Evolutionary conservation across 2,113 vertebrate genomes (phyloP).

Genomic region (Galeopterus variegatus): DNA sequence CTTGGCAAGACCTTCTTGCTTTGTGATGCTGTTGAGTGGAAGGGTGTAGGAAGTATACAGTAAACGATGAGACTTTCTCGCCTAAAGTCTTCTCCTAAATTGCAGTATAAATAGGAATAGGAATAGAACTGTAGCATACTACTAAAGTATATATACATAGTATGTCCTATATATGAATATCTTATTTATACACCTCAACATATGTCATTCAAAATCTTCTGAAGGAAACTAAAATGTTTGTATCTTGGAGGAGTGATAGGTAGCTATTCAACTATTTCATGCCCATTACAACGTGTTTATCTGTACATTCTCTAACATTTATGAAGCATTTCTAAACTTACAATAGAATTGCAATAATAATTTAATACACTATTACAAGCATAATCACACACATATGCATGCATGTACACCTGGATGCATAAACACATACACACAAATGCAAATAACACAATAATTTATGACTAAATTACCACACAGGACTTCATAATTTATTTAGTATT

Average conservation of each 20-base stretch:
- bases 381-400: background rate
- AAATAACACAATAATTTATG: background rate
- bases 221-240: background rate
- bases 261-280: background rate
- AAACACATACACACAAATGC: background rate
- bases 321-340: background rate
- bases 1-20: constrained; percentile 10
- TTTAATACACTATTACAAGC: background rate
- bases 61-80: background rate
- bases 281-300: background rate
- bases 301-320: background rate
- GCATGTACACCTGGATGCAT: background rate
- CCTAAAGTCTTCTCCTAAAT: background rate
- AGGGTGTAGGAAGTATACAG: background rate
- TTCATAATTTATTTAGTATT: background rate
- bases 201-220: background rate
- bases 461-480: background rate
- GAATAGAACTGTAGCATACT: too few relatives aligned
- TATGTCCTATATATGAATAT: background rate
- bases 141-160: too few relatives aligned
- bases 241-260: background rate
- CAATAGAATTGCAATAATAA: background rate
- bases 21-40: constrained; percentile 17
- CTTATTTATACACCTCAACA: background rate
- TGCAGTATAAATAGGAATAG: background rate